phyloP scores from a whole-genome alignment of 2,888 invertebrate genomes.

The Anticlea derivata region DNA sequence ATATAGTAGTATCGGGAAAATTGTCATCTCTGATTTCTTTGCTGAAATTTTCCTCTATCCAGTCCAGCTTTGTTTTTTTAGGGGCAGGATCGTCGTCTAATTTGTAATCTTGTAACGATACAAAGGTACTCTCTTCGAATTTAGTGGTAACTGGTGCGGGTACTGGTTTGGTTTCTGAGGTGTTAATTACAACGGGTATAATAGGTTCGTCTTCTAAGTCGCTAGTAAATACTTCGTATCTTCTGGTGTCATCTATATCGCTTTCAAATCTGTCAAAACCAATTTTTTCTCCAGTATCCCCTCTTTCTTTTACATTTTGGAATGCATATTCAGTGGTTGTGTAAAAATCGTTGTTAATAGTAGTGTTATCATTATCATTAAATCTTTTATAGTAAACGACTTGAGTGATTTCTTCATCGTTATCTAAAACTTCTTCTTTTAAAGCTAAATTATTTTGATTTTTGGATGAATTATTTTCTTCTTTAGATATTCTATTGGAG shows the following conservation, averaged over 20 bases:
- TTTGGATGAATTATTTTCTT: constrained; percentile 12
- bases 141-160: constrained; percentile 22
- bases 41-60: constrained; percentile 53
- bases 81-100: constrained; percentile 11
- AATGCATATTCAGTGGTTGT: constrained; percentile 6
- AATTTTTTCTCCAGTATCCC: constrained; percentile 33
- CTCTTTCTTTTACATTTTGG: constrained; percentile 27
- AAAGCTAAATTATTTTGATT: background rate
- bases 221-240: constrained; percentile 36
- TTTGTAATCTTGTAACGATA: constrained; percentile 11
- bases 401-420: constrained; percentile 9
- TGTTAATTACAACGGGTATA: constrained; percentile 3
- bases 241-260: constrained; percentile 22
- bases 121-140: constrained; percentile 18
- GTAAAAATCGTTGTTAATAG: constrained; percentile 15
- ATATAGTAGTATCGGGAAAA: background rate
- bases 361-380: constrained; percentile 11
- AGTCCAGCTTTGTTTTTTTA: constrained; percentile 40
- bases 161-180: background rate
- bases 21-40: constrained; percentile 35
- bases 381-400: constrained; percentile 19
- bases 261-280: constrained; percentile 36
- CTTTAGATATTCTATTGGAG: constrained; percentile 18
- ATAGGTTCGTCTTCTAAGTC: constrained; percentile 40
- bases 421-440: constrained; percentile 2